Conservation (phyloP, 2,113 vertebrate genomes). For the Progne subis region DNA sequence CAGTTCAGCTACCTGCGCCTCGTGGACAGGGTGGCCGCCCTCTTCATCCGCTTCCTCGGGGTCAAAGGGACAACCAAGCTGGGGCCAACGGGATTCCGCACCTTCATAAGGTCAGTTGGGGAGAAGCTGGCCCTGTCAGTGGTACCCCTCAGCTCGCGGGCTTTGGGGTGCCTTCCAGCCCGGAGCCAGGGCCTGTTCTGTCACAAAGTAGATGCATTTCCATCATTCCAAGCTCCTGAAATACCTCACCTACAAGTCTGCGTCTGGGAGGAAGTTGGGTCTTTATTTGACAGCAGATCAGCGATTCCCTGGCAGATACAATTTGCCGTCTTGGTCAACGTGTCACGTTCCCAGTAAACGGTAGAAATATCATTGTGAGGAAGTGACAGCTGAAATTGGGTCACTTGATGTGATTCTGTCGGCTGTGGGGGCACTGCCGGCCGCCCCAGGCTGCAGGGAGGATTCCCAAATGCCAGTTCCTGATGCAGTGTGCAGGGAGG, state of each 20-base stretch:
- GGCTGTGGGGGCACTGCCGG: background rate
- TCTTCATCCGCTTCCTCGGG: constrained; percentile 94
- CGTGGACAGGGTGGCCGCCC: constrained; percentile 85
- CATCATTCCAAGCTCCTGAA: background rate
- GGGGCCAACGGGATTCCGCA: constrained; percentile 92
- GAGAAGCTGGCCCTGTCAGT: fast-evolving
- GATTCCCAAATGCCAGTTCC: background rate
- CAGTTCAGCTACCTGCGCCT: constrained; percentile 89
- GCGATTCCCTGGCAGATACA: background rate
- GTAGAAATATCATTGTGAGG: background rate
- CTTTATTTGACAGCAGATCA: background rate
- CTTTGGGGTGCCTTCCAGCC: background rate
- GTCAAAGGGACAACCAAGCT: constrained; percentile 90
- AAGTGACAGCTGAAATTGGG: background rate
- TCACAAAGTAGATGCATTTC: fast-evolving
- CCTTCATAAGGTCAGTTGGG: constrained; percentile 86
- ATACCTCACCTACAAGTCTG: fast-evolving
- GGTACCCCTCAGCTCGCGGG: fast-evolving
- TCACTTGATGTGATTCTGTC: background rate
- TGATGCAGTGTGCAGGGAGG: background rate
- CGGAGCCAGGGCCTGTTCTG: background rate
- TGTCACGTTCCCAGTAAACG: background rate
- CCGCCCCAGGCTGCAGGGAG: background rate
- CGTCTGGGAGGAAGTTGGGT: background rate
- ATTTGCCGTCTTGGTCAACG: background rate